Evolutionary conservation across 2,797 vertebrate genomes (phyloP).

Genomic region (Setipinna tenuifilis): DNA sequence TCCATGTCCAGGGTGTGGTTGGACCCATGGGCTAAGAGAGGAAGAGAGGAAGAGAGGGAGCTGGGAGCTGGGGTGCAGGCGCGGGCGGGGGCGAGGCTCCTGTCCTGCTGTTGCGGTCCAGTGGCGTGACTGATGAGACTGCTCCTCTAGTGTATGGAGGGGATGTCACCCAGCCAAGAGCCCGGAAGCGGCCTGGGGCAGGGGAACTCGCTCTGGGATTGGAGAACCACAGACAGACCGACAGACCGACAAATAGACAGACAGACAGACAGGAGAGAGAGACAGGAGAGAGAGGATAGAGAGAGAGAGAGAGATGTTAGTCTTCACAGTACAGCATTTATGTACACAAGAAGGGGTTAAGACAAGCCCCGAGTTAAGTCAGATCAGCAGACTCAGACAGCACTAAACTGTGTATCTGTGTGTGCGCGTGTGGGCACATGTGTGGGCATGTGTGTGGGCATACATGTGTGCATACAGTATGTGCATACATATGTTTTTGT

Average conservation of each 20-base stretch:
- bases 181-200: conserved; percentile 79
- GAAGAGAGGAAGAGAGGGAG: neutral
- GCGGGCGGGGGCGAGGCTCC: neutral
- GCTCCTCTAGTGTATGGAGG: conserved; percentile 73
- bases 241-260: conserved; percentile 46
- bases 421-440: no score
- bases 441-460: no score
- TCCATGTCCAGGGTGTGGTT: neutral
- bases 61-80: neutral
- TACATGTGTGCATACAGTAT: no score
- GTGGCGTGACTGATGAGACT: conserved; percentile 33
- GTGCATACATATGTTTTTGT: no score
- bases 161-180: conserved; percentile 78
- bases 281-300: no score
- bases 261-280: neutral
- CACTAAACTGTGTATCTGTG: neutral
- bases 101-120: neutral
- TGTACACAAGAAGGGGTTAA: neutral
- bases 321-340: neutral
- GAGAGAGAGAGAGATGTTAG: no score
- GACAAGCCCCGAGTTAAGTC: neutral
- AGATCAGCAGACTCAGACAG: neutral
- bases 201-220: conserved; percentile 73
- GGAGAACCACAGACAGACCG: conserved; percentile 27
- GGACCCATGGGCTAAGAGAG: neutral